Evolutionary conservation across 2,888 invertebrate genomes (phyloP).

Genomic region (Andrena chrysosceles): DNA sequence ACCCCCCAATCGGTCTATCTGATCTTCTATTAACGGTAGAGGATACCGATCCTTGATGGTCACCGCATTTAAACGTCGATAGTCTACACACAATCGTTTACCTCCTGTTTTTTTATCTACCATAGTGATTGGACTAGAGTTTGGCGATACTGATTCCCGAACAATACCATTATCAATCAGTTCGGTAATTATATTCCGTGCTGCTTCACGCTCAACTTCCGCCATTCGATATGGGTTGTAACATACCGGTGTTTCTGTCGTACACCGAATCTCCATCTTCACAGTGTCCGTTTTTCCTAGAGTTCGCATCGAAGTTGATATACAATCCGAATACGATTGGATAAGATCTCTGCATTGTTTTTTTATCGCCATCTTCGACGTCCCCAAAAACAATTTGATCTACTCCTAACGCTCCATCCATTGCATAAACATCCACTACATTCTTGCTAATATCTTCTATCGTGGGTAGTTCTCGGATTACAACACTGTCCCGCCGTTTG

Average conservation of each 20-base stretch:
- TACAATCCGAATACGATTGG: not conserved
- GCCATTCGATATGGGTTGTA: conserved; percentile 35
- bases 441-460: accelerated
- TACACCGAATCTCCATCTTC: conserved; percentile 5
- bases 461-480: not conserved
- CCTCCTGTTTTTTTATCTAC: not conserved
- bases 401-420: not conserved
- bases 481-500: not conserved
- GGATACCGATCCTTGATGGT: not conserved
- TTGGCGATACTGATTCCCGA: not conserved
- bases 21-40: too few species aligned
- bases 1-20: too few species aligned
- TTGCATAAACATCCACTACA: not conserved
- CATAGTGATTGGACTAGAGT: too few species aligned
- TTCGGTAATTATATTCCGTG: conserved; percentile 11
- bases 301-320: not conserved
- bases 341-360: not conserved
- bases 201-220: not conserved
- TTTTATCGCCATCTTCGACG: not conserved
- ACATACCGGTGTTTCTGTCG: conserved; percentile 8
- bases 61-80: not conserved
- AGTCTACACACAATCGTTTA: not conserved
- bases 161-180: conserved; percentile 27
- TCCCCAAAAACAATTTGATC: not conserved
- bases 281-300: conserved; percentile 5